Evolutionary conservation across 2,113 vertebrate species (phyloP).

Genomic region (Paralichthys olivaceus): DNA sequence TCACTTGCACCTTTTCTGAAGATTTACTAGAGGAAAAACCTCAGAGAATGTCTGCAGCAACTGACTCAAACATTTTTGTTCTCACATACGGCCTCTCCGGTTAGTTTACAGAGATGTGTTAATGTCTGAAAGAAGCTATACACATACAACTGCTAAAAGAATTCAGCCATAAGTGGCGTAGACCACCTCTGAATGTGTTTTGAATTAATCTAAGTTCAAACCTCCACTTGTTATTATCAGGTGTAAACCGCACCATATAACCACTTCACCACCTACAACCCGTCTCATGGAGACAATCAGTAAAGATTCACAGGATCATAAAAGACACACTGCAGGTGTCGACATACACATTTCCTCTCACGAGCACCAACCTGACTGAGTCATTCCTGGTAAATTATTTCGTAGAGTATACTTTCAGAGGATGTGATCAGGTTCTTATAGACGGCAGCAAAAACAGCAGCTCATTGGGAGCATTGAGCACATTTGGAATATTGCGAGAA

Average conservation of each 20-base stretch:
- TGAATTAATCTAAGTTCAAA: not conserved
- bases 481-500: not conserved
- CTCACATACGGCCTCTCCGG: too few relatives aligned
- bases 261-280: too few relatives aligned
- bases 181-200: not conserved
- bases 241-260: too few relatives aligned
- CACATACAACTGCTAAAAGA: not conserved
- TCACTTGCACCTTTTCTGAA: too few relatives aligned
- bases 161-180: not conserved
- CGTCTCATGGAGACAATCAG: too few relatives aligned
- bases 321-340: not conserved
- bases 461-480: not conserved
- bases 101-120: too few relatives aligned
- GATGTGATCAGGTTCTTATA: not conserved
- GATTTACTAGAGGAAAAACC: too few relatives aligned
- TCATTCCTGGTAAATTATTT: slow-evolving; percentile 1
- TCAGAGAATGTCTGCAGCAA: too few relatives aligned
- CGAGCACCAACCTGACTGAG: not conserved
- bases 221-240: not conserved
- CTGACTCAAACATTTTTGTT: too few relatives aligned
- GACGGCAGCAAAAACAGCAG: slow-evolving; percentile 3
- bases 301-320: too few relatives aligned
- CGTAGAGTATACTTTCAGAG: not conserved
- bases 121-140: too few relatives aligned
- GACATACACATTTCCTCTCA: not conserved